These are phyloP conservation scores for Mobula hypostoma DNA, from an alignment of 2,113 vertebrate species.

Conservation along the genomic window DNA sequence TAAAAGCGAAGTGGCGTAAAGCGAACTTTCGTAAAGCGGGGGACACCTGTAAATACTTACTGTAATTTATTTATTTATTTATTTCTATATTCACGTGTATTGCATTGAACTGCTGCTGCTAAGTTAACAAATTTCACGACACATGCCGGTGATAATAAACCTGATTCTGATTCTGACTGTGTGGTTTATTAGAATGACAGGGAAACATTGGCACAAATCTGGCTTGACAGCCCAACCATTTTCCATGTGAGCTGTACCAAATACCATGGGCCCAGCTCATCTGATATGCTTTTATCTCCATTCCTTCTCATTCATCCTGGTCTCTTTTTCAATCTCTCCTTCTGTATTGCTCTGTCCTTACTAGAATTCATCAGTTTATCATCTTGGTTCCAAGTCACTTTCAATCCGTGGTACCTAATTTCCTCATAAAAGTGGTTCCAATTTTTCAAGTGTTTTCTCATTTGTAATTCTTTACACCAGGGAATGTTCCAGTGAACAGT, in stretches of 20 bases:
- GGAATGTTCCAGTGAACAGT: neutral
- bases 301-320: neutral
- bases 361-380: neutral
- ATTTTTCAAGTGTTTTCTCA: neutral
- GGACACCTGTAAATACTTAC: no score
- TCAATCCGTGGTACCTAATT: no score
- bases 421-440: neutral
- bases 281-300: neutral
- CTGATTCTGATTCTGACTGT: no score
- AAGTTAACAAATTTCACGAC: no score
- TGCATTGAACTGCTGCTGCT: no score
- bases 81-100: no score
- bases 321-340: neutral
- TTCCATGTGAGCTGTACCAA: neutral
- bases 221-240: no score
- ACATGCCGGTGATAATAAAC: no score
- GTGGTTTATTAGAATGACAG: neutral
- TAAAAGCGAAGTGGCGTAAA: no score
- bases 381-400: neutral
- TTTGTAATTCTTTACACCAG: neutral
- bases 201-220: neutral
- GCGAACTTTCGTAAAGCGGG: no score
- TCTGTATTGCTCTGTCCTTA: neutral
- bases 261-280: neutral
- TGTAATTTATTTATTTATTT: no score